Percentiles rank a stretch among this genome's conserved stretches.
These are phyloP conservation scores for Oncorhynchus mykiss DNA, from an alignment of 2,113 vertebrate species.

Conservation along the genomic window DNA sequence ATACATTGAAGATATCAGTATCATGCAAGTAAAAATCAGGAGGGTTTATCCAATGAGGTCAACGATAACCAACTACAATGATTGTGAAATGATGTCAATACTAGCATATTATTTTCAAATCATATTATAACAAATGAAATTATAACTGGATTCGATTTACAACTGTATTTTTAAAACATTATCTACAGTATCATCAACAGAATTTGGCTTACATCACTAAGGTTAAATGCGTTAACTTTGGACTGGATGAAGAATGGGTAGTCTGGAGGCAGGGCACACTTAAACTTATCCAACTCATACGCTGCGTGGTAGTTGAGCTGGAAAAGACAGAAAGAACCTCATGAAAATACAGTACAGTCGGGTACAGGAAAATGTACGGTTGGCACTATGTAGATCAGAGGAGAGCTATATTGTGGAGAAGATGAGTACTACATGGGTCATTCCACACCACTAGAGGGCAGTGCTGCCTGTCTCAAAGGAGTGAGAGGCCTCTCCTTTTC, in stretches of 20 bases:
- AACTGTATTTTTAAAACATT: background rate
- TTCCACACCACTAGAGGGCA: conserved; percentile 58
- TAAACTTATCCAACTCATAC: conserved; percentile 83
- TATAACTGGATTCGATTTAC: background rate
- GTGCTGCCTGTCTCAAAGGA: conserved; percentile 8
- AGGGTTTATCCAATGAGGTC: background rate
- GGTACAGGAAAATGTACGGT: no score
- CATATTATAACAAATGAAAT: background rate
- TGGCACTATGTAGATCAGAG: no score
- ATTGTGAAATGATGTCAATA: background rate
- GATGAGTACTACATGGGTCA: conserved; percentile 1
- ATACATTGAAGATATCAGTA: background rate
- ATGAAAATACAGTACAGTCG: background rate
- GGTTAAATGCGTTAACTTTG: conserved; percentile 88
- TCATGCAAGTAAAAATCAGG: background rate
- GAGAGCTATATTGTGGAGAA: background rate
- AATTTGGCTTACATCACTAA: conserved; percentile 83
- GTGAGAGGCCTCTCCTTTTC: background rate
- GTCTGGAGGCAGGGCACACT: conserved; percentile 79
- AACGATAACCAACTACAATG: background rate
- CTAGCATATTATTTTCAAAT: background rate
- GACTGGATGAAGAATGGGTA: conserved; percentile 89
- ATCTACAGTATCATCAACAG: background rate
- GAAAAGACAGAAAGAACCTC: conserved; percentile 37
- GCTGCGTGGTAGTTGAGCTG: conserved; percentile 89